Base-by-base conservation (phyloP, 2,113 vertebrate genomes). In the Butorides virescens region DNA sequence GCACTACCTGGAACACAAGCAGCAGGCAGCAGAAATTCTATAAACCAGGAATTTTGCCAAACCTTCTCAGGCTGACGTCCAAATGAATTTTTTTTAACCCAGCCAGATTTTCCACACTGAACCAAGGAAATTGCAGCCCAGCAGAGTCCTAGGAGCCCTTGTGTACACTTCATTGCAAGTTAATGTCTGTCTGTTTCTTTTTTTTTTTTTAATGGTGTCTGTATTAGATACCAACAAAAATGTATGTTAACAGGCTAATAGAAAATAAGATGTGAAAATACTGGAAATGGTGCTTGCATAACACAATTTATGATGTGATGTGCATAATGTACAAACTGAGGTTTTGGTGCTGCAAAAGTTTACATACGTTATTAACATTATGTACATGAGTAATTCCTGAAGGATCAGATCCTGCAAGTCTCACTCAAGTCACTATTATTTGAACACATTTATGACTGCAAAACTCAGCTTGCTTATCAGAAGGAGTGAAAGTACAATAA, bases 21-120 rank as follows among this genome's bases (percentile, higher is more conserved):
- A 93, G n/a, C 74, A 53, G 62, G 84, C 77, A 91, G 73, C 39
- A 97, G 91, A 90, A 95, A 92, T 92, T 93, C 70, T 85, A 46
- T 95, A 89, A 91, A 62, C 83, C 70, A 96, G 89, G 96, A 97
- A 73, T 85, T 95, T 93, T 96, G 91, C 96, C 95, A 97, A 65
- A 92, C 17, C 13, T 89, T 89, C 49, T 73, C 74, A 85, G 95
- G 86, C 84, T 92, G 66, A 91, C 76, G 19, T 92, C 91, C 92
- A 96, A 92, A 78, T 79, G 25, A 79, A 25, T 2, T 53, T 83
- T 87, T 79, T 97, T 94, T 62, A 85, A 75, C 53, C 29, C n/a
- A 70, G 62, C 25, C 81, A 88, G 49, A 73, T 95, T 95, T 97
- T 97, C 89, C 80, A 26, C 87, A 62, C 39, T 82, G 84, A 92